phyloP scores from a whole-genome alignment of 2,888 invertebrate species.

The Aleiodes leptofemur region DNA sequence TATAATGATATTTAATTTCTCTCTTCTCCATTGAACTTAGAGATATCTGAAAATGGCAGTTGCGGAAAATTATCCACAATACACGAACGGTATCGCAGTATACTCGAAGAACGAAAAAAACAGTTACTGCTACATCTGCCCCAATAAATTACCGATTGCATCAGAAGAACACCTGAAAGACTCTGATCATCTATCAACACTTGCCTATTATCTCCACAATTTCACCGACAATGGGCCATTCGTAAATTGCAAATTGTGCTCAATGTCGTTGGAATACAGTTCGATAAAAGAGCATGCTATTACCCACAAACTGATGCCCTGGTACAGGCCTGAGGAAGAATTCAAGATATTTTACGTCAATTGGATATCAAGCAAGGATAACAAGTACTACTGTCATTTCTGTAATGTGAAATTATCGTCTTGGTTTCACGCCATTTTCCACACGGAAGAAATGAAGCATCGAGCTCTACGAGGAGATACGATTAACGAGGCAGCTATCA shows the following conservation, averaged over 20 bases:
- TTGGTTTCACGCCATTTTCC: neutral
- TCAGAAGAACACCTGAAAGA: neutral
- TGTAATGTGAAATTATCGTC: conserved; percentile 6
- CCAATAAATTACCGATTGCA: neutral
- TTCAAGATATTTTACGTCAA: conserved; percentile 10
- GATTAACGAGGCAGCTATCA: neutral
- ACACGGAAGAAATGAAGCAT: neutral
- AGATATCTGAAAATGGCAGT: too few relatives aligned
- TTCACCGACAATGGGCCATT: neutral
- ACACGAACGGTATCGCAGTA: too few relatives aligned
- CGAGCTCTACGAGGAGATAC: neutral
- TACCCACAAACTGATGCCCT: neutral
- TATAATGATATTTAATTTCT: too few relatives aligned
- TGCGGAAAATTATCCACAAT: too few relatives aligned
- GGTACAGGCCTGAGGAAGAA: neutral
- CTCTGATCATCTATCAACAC: neutral
- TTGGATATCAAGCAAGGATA: neutral
- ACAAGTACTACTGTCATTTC: conserved; percentile 30
- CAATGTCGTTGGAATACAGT: neutral
- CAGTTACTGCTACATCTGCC: neutral
- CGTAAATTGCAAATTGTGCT: neutral
- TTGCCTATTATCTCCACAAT: neutral
- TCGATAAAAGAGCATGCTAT: neutral
- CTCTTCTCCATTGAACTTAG: too few relatives aligned
- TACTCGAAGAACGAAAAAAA: too few relatives aligned